These are phyloP conservation scores for Trypoxylon attenuatum DNA, from an alignment of 2,888 invertebrate species.

Conservation along the genomic window DNA sequence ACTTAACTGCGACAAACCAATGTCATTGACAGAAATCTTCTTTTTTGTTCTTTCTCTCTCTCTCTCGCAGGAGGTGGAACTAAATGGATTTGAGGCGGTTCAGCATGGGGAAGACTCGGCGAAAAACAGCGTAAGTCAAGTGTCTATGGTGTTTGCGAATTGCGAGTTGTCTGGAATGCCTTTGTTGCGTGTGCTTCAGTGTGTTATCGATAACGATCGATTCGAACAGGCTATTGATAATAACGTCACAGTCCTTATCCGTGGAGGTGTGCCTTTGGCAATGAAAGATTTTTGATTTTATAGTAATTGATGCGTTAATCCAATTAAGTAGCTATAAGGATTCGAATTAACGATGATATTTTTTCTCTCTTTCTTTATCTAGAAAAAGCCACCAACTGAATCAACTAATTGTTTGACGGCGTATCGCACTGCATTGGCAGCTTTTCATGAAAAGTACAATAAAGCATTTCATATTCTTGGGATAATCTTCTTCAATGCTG, in stretches of 20 bases:
- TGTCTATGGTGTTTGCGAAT: not conserved
- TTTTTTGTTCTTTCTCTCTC: not conserved
- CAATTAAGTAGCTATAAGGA: too few relatives aligned
- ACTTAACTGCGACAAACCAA: too few relatives aligned
- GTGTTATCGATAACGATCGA: not conserved
- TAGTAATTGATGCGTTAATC: too few relatives aligned
- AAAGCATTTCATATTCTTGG: conserved; percentile 31
- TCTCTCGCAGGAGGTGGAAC: not conserved
- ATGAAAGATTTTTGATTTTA: too few relatives aligned
- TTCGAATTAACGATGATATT: not conserved
- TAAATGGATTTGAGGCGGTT: not conserved
- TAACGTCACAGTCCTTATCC: not conserved
- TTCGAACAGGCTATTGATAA: not conserved
- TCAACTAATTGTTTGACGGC: conserved; percentile 17
- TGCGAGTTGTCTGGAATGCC: not conserved
- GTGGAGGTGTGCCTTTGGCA: not conserved
- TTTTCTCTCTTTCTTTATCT: not conserved
- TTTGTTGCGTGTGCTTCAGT: not conserved
- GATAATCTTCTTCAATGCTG: conserved; percentile 52
- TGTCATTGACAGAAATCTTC: not conserved
- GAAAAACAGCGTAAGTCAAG: not conserved
- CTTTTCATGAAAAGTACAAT: conserved; percentile 45
- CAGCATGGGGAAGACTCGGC: not conserved
- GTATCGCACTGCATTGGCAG: conserved; percentile 24
- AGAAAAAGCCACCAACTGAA: conserved; percentile 3